These are phyloP conservation scores for Oegoconia quadripuncta DNA, from an alignment of 2,888 invertebrate genomes.

Conservation along the genomic window DNA sequence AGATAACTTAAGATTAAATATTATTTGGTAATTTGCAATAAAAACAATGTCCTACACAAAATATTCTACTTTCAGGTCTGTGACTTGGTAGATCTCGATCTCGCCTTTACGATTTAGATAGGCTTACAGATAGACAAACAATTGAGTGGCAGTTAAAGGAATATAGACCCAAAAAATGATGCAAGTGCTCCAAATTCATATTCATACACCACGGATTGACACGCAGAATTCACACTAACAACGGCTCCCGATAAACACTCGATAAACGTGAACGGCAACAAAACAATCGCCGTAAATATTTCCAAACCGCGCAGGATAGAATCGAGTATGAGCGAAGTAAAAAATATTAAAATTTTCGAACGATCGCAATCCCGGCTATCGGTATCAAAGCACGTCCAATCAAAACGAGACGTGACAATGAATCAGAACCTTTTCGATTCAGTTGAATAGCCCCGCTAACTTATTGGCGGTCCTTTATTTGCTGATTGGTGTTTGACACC, in stretches of 20 bases:
- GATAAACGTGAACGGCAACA: conserved; percentile 50
- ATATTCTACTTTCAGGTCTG: too few species aligned
- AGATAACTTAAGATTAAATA: too few species aligned
- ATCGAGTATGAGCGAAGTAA: conserved; percentile 67
- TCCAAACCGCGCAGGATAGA: conserved; percentile 61
- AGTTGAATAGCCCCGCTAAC: conserved; percentile 68
- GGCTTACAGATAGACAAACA: too few species aligned
- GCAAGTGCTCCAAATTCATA: neutral
- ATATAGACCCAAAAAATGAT: too few species aligned
- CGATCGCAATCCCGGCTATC: conserved; percentile 72
- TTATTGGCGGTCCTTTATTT: conserved; percentile 74
- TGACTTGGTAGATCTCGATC: too few species aligned
- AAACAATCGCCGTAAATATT: conserved; percentile 66
- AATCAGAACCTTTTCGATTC: conserved; percentile 71
- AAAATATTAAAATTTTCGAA: conserved; percentile 69
- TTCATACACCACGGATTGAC: conserved; percentile 9
- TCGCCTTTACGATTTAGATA: too few species aligned
- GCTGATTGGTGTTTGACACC: conserved; percentile 73
- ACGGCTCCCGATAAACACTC: conserved; percentile 32
- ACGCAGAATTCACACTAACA: conserved; percentile 21
- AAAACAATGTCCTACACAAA: too few species aligned
- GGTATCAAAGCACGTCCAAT: conserved; percentile 78
- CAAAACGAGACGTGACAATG: conserved; percentile 76
- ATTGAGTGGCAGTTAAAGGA: too few species aligned
- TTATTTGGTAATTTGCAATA: too few species aligned